Percentiles rank a stretch among this genome's conserved stretches.
These are phyloP conservation scores for Drosophila atripex DNA, from an alignment of 2,888 invertebrate genomes.

Conservation along the genomic window DNA sequence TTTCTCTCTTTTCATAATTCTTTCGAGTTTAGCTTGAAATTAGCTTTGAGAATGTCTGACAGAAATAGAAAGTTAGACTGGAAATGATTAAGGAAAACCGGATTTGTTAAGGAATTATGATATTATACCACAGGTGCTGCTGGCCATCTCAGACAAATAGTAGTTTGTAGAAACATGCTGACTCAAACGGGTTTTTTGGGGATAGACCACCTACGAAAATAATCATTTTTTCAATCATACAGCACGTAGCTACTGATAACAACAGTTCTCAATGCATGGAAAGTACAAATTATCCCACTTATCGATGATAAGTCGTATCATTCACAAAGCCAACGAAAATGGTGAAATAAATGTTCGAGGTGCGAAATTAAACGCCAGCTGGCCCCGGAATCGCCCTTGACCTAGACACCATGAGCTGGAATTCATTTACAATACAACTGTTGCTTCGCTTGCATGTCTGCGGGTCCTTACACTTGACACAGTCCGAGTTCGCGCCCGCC, in stretches of 20 bases:
- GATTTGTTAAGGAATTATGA: conserved; percentile 4
- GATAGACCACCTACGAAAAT: conserved; percentile 1
- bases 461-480: conserved; percentile 40
- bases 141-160: too few relatives aligned
- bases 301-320: conserved; percentile 16
- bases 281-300: conserved; percentile 1
- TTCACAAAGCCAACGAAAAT: conserved; percentile 5
- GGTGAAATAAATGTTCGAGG: conserved; percentile 25
- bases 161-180: conserved; percentile 5
- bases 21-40: conserved; percentile 5
- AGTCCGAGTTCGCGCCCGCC: conserved; percentile 32
- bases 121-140: conserved; percentile 1
- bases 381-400: conserved; percentile 29
- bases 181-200: conserved; percentile 19
- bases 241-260: conserved; percentile 29
- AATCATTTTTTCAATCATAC: not conserved
- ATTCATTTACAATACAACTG: conserved; percentile 53
- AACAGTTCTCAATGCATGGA: conserved; percentile 6
- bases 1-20: not conserved
- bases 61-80: conserved; percentile 1
- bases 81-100: not conserved
- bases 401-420: conserved; percentile 10
- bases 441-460: conserved; percentile 58
- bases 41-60: not conserved
- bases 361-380: conserved; percentile 32